Evolutionary conservation across 92 coral and sea anemone species (phyloP).

Genomic region (Pocillopora grandis): DNA sequence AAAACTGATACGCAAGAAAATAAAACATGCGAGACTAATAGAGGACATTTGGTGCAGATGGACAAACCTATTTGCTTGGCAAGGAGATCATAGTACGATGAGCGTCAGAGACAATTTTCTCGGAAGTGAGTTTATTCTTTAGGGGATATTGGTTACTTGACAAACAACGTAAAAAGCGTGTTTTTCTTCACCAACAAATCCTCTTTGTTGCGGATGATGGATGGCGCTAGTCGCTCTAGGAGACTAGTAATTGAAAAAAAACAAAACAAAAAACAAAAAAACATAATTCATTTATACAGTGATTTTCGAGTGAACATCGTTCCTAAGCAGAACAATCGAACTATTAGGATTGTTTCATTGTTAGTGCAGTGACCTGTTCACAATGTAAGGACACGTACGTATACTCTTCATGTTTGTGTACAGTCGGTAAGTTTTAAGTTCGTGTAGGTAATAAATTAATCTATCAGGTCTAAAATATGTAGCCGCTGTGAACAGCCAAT

Average conservation of each 20-base stretch:
- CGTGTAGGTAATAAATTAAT: neutral
- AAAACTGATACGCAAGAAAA: no score
- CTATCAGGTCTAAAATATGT: neutral
- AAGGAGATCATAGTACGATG: neutral
- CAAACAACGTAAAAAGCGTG: slow-evolving; percentile 16
- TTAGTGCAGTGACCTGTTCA: neutral
- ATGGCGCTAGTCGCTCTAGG: slow-evolving; percentile 4
- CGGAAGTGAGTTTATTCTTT: slow-evolving; percentile 8
- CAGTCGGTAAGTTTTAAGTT: slow-evolving; percentile 5
- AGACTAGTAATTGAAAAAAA: slow-evolving; percentile 14
- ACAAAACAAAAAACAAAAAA: neutral
- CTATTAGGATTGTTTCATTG: neutral
- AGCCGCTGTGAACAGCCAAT: neutral
- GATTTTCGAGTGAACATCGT: neutral
- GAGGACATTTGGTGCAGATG: neutral
- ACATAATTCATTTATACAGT: neutral
- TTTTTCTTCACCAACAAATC: slow-evolving; percentile 8
- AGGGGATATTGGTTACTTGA: slow-evolving; percentile 24
- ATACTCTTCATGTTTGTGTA: neutral
- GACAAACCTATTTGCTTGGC: neutral
- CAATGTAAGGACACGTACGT: neutral
- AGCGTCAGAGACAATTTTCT: neutral
- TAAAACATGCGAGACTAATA: no score
- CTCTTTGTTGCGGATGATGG: slow-evolving; percentile 2
- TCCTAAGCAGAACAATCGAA: neutral